Base-by-base conservation (phyloP, 2,797 vertebrate species). In the Babyrousa celebensis region DNA sequence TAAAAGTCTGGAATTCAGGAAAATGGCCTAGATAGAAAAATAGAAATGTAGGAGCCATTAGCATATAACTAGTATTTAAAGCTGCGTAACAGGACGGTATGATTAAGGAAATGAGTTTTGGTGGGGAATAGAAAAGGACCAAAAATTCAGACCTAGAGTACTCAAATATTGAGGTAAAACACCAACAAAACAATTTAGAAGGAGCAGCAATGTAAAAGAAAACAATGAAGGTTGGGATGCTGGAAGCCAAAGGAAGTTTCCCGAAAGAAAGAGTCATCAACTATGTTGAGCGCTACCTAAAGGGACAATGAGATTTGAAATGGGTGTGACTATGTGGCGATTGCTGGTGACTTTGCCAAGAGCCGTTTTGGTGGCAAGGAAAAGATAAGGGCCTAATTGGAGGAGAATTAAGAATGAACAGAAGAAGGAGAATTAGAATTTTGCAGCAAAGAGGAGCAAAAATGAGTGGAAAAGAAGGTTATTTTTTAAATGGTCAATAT, bases 21-120 rank as follows among this genome's bases (percentile, higher is more conserved):
- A n/a, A 65, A 71, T 20, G 1, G 56, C 16, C 65, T 40, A 54
- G 65, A 85, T 3, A 43, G 62, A 52, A 79, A 21, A 32, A 36
- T 71, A 71, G 12, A 95, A 95, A 79, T 85, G 85, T 71, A 62
- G 56, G 65, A 32, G 12, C 63, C 40, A 78, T 25, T 85, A 71
- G 8, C 29, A 54, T 63, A 71, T 15, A 68, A 60, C 40, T 78
- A 79, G 54, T 52, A 79, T 79, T 86, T 93, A 62, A 86, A 48
- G 29, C 43, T 71, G 71, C 60, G 9, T 48, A 77, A 86, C 32
- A 70, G 63, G 18, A 79, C 71, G 23, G n/a, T 65, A 86, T 62
- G 32, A 79, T 74, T 71, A 80, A 87, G 60, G 25, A 80, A 79
- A 80, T 29, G n/a, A 72, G 18, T 63, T 87, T 74, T 40, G 27